Evolutionary conservation across 35 echinoderm and acorn worm genomes (phyloP), one percentile per base, ranked within the genome.

Genomic region (Hemicentrotus pulcherrimus): DNA sequence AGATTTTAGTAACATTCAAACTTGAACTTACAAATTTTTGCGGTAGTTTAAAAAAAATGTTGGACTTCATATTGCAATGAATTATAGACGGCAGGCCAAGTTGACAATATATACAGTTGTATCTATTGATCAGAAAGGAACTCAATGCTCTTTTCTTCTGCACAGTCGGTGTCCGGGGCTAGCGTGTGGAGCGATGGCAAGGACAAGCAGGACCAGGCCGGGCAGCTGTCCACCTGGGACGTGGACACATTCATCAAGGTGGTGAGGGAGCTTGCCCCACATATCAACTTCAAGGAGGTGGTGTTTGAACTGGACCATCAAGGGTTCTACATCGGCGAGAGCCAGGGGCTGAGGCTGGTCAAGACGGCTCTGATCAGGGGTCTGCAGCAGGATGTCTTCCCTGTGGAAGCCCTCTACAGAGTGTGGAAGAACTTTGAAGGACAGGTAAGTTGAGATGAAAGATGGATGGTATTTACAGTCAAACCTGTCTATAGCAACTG

Each of bases 361-460:
- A 99, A 99, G 95, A 96, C 88, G 47, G 98, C 98, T 58, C 78
- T 97, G 15, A 32, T 97, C 0, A 86, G 98, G 31, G 98, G 95
- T 15, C 96, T 97, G 58, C 97, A 96, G 85, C 86, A 95, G 85
- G 98, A 99, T 19, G 78, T 94, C 32, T 99, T 97, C 92, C 98
- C 98, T 41, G 94, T 99, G 2, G 98, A 99, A 16, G 95, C 96
- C 87, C 86, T 99, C 58, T 97, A 97, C 94, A 96, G 96, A 35
- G 61, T 93, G 6, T 99, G 98, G 98, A 99, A 96, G 88, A 96
- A 97, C 94, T 97, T 95, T 52, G 98, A 99, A 35, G 98, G 97
- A 96, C 98, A 99, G 96, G 98, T 99, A 48, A 94, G 90, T 90
- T 35, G 31, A 11, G 86, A 87, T 32, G 32, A 15, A 19, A 89